A percentile compares a stretch with the other conserved stretches of the same genome.
phyloP scores from a whole-genome alignment of 2,888 invertebrate species.

The Lasioglossum marginatum region DNA sequence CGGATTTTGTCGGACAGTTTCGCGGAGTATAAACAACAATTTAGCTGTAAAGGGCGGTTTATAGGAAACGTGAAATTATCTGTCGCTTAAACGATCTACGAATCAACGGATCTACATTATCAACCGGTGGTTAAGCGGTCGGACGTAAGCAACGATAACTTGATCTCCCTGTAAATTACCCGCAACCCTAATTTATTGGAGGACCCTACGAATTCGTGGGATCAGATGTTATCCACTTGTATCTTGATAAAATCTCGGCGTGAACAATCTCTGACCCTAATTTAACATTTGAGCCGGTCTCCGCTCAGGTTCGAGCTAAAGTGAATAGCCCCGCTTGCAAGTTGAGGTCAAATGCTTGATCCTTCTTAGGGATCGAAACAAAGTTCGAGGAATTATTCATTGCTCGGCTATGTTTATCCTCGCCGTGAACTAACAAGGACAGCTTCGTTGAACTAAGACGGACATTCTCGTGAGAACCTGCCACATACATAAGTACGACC shows the following conservation, averaged over 20 bases:
- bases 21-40: neutral
- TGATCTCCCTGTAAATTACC: constrained; percentile 63
- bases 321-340: constrained; percentile 15
- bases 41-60: neutral
- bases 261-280: constrained; percentile 55
- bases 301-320: constrained; percentile 12
- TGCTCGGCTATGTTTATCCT: constrained; percentile 31
- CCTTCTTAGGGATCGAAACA: constrained; percentile 42
- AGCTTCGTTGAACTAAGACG: neutral
- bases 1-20: neutral
- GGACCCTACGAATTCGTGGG: constrained; percentile 40
- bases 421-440: neutral
- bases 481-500: neutral
- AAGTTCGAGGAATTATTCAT: constrained; percentile 52
- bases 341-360: constrained; percentile 25
- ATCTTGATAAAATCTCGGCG: constrained; percentile 52
- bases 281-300: constrained; percentile 47
- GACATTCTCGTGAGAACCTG: neutral
- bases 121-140: constrained; percentile 14
- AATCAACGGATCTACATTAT: constrained; percentile 30
- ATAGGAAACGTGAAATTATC: constrained; percentile 35
- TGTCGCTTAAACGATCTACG: neutral
- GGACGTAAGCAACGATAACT: constrained; percentile 42
- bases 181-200: constrained; percentile 55
- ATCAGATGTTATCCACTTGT: constrained; percentile 64